Evolutionary conservation across 2,888 invertebrate species (phyloP).

Genomic region (Acanthosepion lycidas): DNA sequence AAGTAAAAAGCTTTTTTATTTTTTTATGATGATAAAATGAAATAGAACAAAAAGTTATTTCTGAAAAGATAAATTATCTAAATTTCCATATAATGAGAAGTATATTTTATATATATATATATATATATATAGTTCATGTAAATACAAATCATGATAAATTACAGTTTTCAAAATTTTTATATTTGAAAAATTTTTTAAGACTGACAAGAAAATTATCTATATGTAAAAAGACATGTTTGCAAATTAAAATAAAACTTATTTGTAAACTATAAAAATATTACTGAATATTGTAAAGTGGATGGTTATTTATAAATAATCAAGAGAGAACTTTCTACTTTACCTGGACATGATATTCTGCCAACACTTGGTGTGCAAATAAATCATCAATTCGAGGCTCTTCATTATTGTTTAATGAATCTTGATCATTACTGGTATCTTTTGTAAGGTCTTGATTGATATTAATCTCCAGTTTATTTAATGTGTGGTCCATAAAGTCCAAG

Average conservation of each 20-base stretch:
- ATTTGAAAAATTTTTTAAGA: not conserved
- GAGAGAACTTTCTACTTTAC: constrained; percentile 52
- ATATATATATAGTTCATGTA: not conserved
- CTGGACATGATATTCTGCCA: constrained; percentile 57
- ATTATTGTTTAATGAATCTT: constrained; percentile 53
- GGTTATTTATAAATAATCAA: not conserved
- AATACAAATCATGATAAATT: not conserved
- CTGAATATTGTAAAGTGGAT: too few relatives aligned
- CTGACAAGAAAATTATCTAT: too few relatives aligned
- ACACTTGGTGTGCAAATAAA: constrained; percentile 50
- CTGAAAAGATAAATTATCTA: not conserved
- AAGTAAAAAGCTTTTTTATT: not conserved
- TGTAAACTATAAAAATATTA: too few relatives aligned
- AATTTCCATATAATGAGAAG: not conserved
- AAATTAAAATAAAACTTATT: too few relatives aligned
- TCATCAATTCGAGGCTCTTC: constrained; percentile 48
- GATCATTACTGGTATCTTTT: constrained; percentile 47
- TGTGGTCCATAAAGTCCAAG: constrained; percentile 67
- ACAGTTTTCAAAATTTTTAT: not conserved
- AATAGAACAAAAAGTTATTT: not conserved
- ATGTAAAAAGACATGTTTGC: too few relatives aligned
- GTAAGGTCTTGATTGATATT: constrained; percentile 53
- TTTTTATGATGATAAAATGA: not conserved
- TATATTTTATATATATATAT: not conserved
- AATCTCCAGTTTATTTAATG: constrained; percentile 63